A percentile compares a stretch with the other conserved stretches of the same genome.
phyloP scores from a whole-genome alignment of 1,140 invertebrate species.

The Drosophila jambulina region DNA sequence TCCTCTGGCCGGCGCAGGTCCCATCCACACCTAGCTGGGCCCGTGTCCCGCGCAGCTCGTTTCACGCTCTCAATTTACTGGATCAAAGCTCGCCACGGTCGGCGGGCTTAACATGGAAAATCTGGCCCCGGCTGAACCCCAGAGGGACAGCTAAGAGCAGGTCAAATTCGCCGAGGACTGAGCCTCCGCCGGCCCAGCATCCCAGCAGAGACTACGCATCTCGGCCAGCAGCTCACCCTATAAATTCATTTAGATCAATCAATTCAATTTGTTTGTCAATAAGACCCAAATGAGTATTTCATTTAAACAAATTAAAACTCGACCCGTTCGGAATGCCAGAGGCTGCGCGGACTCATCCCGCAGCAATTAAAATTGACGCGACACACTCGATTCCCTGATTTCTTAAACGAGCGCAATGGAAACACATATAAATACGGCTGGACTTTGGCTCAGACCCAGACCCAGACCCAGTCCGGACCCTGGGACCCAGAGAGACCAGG shows the following conservation, averaged over 20 bases:
- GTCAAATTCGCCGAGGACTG: conserved; percentile 38
- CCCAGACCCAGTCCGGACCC: conserved; percentile 43
- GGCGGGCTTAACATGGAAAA: conserved; percentile 44
- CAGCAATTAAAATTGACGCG: conserved; percentile 77
- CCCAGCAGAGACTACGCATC: background rate
- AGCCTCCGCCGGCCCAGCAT: conserved; percentile 5
- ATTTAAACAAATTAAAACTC: conserved; percentile 85
- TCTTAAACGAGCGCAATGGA: conserved; percentile 58
- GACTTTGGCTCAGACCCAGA: conserved; percentile 50
- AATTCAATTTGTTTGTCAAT: conserved; percentile 85
- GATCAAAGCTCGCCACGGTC: conserved; percentile 53
- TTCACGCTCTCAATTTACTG: conserved; percentile 59
- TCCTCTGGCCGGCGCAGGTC: conserved; percentile 8
- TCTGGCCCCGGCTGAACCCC: conserved; percentile 46
- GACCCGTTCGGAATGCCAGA: conserved; percentile 79
- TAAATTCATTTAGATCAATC: conserved; percentile 85
- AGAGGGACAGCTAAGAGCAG: conserved; percentile 27
- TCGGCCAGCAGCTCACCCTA: conserved; percentile 60
- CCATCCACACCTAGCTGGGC: conserved; percentile 1
- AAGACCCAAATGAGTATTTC: conserved; percentile 84
- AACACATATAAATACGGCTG: conserved; percentile 60
- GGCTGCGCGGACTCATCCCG: conserved; percentile 45
- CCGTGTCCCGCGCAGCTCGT: conserved; percentile 23
- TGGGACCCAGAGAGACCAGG: conserved; percentile 21
- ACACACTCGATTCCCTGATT: conserved; percentile 56